Base-by-base conservation (phyloP, 2,888 invertebrate genomes). In the Gymnoscelis rufifasciata region DNA sequence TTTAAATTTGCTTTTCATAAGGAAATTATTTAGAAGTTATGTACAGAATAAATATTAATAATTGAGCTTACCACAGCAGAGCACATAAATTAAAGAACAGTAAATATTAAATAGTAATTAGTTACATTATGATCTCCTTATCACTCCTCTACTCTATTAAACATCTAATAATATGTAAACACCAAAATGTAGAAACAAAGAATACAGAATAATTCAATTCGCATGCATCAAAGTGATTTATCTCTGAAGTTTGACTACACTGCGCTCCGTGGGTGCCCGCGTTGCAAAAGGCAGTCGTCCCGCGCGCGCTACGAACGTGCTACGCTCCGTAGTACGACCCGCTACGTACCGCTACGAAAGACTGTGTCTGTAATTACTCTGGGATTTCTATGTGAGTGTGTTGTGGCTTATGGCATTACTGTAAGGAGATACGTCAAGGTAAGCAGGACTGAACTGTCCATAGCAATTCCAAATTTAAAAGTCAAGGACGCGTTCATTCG, bases 401-500 rank as follows among this genome's bases (percentile, higher is more conserved):
- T 54, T 62, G 39, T 61, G 52, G 62, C 19, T 19, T 19, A 74
- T 74, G 73, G 57, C 56, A 58, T 60, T 54, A 54, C 57, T 38
- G 56, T 19, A 65, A 56, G 56, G 67, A 56, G 45, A 15, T 19
- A 11, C 35, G n/a, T 15, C 12, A 38, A 84, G 83, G 83, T 84
- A 65, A 67, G 84, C 72, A 73, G 59, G 68, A 67, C 74, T 46
- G 59, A 70, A 64, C 62, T 69, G 67, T 65, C 66, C 72, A 69
- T 71, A 64, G 60, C 64, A 60, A 65, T 35, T 23, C 56, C 53
- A 61, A 30, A 56, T 56, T 66, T 60, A 75, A 83, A 84, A 83
- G 86, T 84, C 86, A 87, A 87, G 86, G 86, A 78, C 84, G 78
- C 64, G 60, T 62, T 71, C n/a, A 5, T 19, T 19, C 5, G 19